These are phyloP conservation scores for Cantharis lateralis DNA, from an alignment of 2,888 invertebrate species.

Conservation along the genomic window DNA sequence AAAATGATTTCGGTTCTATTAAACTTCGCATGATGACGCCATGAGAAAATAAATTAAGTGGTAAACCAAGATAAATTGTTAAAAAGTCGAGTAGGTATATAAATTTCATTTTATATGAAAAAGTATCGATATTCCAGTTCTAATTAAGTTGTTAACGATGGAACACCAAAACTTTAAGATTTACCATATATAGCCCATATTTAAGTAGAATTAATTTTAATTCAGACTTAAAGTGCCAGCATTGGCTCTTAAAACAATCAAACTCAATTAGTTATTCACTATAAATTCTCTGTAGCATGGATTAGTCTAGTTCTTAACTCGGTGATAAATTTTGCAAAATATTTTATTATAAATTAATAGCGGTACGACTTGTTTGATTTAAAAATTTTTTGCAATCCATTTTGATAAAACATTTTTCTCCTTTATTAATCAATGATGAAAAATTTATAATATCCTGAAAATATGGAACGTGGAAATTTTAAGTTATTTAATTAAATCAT, in stretches of 20 bases:
- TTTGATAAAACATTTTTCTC: background rate
- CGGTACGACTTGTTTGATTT: background rate
- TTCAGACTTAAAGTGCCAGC: background rate
- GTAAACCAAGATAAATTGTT: background rate
- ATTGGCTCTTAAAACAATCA: background rate
- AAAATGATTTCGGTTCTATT: conserved; percentile 31
- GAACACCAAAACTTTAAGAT: too few species aligned
- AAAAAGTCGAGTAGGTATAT: background rate
- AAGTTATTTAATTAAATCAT: background rate
- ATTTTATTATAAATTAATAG: background rate
- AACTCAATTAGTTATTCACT: background rate
- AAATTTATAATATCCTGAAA: background rate
- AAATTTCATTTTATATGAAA: background rate
- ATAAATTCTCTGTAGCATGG: background rate
- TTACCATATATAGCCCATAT: too few species aligned
- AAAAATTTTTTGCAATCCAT: background rate
- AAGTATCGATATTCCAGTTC: background rate
- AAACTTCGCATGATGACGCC: conserved; percentile 18
- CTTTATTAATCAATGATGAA: background rate
- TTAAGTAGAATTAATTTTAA: background rate
- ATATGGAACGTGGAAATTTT: background rate
- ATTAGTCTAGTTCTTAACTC: background rate
- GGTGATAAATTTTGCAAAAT: background rate
- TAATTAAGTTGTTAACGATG: background rate
- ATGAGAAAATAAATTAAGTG: conserved; percentile 22